These are phyloP conservation scores for Buceros bicornis DNA, from an alignment of 2,797 vertebrate species.

Conservation along the genomic window DNA sequence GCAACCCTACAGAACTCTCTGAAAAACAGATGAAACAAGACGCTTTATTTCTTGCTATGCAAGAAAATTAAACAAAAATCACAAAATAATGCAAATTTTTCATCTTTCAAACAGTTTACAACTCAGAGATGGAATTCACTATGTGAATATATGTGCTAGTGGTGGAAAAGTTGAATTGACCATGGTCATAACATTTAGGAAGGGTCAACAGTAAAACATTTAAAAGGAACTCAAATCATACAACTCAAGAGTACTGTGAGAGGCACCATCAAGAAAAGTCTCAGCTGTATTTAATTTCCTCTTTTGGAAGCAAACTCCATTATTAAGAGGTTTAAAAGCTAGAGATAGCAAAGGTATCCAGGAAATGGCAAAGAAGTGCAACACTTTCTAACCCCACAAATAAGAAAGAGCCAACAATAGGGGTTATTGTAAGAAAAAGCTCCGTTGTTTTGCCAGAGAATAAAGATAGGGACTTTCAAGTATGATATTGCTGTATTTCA, in stretches of 20 bases:
- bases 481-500: neutral
- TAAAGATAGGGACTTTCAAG: neutral
- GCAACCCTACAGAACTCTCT: conserved; percentile 78
- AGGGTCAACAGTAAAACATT: neutral
- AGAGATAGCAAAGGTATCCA: neutral
- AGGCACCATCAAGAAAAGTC: neutral
- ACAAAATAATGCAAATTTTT: neutral
- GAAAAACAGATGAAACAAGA: conserved; percentile 37
- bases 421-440: neutral
- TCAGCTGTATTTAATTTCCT: neutral
- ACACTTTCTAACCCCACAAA: neutral
- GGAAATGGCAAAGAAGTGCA: neutral
- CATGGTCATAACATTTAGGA: neutral
- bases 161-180: neutral
- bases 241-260: neutral
- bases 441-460: neutral
- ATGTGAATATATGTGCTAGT: neutral
- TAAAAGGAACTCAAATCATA: neutral
- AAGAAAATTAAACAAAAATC: neutral
- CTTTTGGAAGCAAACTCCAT: neutral
- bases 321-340: neutral
- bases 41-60: neutral
- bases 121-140: neutral
- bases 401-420: neutral
- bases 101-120: neutral